These are phyloP conservation scores for Hypothenemus hampei DNA, from an alignment of 1,140 invertebrate genomes.

Conservation along the genomic window DNA sequence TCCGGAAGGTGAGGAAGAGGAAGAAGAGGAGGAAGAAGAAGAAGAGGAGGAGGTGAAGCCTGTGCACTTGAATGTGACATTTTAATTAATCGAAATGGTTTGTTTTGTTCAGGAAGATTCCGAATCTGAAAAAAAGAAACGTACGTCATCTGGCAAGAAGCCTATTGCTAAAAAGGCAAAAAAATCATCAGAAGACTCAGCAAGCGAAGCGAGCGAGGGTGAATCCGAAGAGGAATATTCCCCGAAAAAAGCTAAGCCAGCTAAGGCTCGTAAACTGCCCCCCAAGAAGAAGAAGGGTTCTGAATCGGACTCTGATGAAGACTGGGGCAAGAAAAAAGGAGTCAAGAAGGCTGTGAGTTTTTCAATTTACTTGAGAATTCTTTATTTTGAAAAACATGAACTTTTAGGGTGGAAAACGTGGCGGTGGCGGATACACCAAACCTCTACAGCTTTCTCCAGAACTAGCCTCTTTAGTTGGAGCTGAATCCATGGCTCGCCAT, in stretches of 20 bases:
- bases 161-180: slow-evolving; percentile 53
- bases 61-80: too few species aligned
- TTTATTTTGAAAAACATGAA: slow-evolving; percentile 6
- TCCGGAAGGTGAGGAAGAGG: slow-evolving; percentile 57
- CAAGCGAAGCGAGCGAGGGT: slow-evolving; percentile 56
- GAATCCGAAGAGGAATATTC: slow-evolving; percentile 66
- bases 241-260: slow-evolving; percentile 55
- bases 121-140: slow-evolving; percentile 56
- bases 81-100: too few species aligned
- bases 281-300: slow-evolving; percentile 67
- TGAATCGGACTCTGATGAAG: slow-evolving; percentile 71
- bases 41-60: slow-evolving; percentile 1
- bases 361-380: background rate
- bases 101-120: slow-evolving; percentile 48
- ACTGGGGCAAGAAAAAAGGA: slow-evolving; percentile 66
- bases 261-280: slow-evolving; percentile 45
- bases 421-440: slow-evolving; percentile 73
- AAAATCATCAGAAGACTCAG: slow-evolving; percentile 57
- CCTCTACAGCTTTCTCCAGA: slow-evolving; percentile 80
- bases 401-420: slow-evolving; percentile 42
- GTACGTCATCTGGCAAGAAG: slow-evolving; percentile 52
- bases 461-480: slow-evolving; percentile 77
- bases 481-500: slow-evolving; percentile 79
- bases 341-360: slow-evolving; percentile 43
- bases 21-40: slow-evolving; percentile 44